phyloP scores from a whole-genome alignment of 2,888 invertebrate species.

The Sturmia bella region DNA sequence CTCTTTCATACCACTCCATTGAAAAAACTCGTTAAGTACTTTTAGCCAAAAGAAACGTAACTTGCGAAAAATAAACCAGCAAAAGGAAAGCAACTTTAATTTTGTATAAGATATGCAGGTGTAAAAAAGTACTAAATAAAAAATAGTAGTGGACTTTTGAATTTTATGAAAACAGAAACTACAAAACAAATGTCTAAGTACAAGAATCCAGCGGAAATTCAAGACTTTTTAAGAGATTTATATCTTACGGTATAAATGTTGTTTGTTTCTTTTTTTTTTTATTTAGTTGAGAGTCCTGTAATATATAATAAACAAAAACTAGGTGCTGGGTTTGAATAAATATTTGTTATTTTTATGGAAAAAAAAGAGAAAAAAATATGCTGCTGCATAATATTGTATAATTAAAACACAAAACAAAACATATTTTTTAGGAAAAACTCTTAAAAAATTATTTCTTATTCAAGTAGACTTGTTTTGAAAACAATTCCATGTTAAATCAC shows the following conservation, averaged over 20 bases:
- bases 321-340: not conserved
- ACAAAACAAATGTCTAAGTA: not conserved
- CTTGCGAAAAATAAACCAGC: conserved; percentile 26
- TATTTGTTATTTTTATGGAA: not conserved
- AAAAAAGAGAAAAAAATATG: not conserved
- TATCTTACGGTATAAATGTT: not conserved
- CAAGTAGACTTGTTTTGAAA: too few species aligned
- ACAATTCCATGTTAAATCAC: too few species aligned
- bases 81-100: not conserved
- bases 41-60: conserved; percentile 43
- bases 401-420: too few species aligned
- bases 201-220: conserved; percentile 20
- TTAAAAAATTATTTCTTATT: too few species aligned
- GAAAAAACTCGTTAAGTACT: conserved; percentile 48
- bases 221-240: conserved; percentile 19
- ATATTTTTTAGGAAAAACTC: too few species aligned
- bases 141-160: conserved; percentile 26
- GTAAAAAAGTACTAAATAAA: conserved; percentile 4
- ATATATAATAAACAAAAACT: not conserved
- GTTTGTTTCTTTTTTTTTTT: not conserved
- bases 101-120: conserved; percentile 44
- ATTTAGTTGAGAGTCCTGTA: not conserved
- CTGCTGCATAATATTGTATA: too few species aligned
- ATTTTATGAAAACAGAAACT: conserved; percentile 5
- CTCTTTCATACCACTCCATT: not conserved